These are phyloP conservation scores for Micrastur ruficollis DNA, from an alignment of 2,797 vertebrate genomes.

Conservation along the genomic window DNA sequence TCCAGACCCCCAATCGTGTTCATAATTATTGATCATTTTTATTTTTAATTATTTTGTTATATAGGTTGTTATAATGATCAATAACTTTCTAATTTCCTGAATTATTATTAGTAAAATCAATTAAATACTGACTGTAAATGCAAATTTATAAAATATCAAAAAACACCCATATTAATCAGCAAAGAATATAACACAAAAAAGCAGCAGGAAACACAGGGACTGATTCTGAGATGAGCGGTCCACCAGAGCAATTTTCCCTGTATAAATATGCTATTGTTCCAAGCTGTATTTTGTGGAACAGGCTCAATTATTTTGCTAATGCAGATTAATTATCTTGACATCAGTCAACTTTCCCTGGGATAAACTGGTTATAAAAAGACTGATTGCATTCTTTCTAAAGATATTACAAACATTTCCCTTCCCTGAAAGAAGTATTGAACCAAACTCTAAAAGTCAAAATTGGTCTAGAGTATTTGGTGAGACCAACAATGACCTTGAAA, in stretches of 20 bases:
- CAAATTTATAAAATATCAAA: not conserved
- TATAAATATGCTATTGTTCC: not conserved
- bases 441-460: not conserved
- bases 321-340: not conserved
- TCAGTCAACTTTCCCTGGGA: not conserved
- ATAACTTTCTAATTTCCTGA: not conserved
- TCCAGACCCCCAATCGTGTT: fast-evolving
- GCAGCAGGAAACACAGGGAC: not conserved
- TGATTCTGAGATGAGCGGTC: not conserved
- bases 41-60: not conserved
- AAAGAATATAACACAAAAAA: not conserved
- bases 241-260: not conserved
- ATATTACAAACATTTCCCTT: not conserved
- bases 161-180: not conserved
- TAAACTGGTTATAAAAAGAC: not conserved
- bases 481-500: not conserved
- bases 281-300: not conserved
- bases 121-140: not conserved
- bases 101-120: not conserved
- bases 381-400: not conserved
- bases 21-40: not conserved
- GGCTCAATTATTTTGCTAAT: not conserved
- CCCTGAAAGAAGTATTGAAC: not conserved
- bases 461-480: not conserved
- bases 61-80: not conserved